Evolutionary conservation across 2,888 invertebrate genomes (phyloP).

Genomic region (Napeogenes inachia): DNA sequence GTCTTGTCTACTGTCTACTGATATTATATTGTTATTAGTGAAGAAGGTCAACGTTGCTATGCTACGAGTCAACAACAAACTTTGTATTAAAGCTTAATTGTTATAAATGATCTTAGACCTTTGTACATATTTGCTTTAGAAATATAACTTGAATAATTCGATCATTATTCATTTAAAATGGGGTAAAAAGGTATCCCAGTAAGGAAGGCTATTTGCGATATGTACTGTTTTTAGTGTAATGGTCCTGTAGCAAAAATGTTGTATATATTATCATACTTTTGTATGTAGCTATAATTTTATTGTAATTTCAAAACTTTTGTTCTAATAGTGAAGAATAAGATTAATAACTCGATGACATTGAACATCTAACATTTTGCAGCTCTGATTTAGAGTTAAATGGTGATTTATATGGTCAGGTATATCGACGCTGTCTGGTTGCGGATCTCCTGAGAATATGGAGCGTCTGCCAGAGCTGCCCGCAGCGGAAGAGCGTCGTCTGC

Average conservation of each 20-base stretch:
- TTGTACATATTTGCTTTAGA: constrained; percentile 1
- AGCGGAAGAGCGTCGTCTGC: constrained; percentile 89
- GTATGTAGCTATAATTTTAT: too few relatives aligned
- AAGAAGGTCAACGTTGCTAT: constrained; percentile 23
- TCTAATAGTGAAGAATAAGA: too few relatives aligned
- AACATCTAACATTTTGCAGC: not conserved
- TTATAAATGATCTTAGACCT: constrained; percentile 6
- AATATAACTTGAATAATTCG: not conserved
- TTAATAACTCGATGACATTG: too few relatives aligned
- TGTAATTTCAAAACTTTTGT: too few relatives aligned
- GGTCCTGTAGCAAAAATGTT: too few relatives aligned
- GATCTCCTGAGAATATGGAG: constrained; percentile 84
- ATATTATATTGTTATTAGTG: not conserved
- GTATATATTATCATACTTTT: too few relatives aligned
- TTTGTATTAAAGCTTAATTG: constrained; percentile 6
- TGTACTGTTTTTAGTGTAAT: too few relatives aligned
- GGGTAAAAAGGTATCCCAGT: not conserved
- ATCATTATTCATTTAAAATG: not conserved
- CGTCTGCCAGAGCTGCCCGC: constrained; percentile 87
- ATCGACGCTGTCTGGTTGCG: constrained; percentile 88
- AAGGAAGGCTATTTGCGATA: too few relatives aligned
- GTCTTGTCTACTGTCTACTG: too few relatives aligned
- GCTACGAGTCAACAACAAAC: constrained; percentile 26
- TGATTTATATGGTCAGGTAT: constrained; percentile 78
- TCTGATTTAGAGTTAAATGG: too few relatives aligned